Evolutionary conservation across 2,113 vertebrate genomes (phyloP).

Genomic region (Natator depressus): DNA sequence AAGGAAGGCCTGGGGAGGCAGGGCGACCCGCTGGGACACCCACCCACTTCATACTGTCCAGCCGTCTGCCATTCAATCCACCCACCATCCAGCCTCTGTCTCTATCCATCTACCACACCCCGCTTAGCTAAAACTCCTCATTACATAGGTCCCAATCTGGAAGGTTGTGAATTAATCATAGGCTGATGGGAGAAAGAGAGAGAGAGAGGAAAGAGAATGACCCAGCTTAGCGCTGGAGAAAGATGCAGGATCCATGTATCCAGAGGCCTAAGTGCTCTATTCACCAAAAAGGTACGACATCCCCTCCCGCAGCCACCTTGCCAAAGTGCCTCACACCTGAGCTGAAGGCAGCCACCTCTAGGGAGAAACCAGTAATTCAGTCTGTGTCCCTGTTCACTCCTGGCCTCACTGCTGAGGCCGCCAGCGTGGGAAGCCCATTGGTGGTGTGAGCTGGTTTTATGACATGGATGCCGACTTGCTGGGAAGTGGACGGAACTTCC

Average conservation of each 20-base stretch:
- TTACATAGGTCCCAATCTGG: background rate
- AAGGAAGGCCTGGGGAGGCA: rapidly evolving
- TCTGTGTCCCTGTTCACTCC: background rate
- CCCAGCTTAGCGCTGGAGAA: background rate
- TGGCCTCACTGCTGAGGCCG: background rate
- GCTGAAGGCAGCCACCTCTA: background rate
- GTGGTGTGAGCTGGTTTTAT: background rate
- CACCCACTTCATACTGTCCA: background rate
- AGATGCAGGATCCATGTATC: background rate
- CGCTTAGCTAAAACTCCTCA: background rate
- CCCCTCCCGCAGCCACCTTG: background rate
- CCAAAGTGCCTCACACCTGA: background rate
- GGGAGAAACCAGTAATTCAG: background rate
- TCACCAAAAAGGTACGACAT: background rate
- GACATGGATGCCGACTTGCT: background rate
- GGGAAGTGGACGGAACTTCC: background rate
- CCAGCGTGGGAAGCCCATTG: background rate
- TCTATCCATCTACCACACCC: background rate
- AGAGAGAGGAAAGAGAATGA: background rate
- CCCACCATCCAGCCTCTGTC: background rate
- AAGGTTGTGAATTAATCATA: background rate
- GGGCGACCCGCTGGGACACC: background rate
- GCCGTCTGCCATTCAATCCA: background rate
- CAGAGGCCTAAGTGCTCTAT: background rate
- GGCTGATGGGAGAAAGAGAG: background rate